Base-by-base conservation (phyloP, 1,140 invertebrate genomes). In the Tetramorium simillimum region DNA sequence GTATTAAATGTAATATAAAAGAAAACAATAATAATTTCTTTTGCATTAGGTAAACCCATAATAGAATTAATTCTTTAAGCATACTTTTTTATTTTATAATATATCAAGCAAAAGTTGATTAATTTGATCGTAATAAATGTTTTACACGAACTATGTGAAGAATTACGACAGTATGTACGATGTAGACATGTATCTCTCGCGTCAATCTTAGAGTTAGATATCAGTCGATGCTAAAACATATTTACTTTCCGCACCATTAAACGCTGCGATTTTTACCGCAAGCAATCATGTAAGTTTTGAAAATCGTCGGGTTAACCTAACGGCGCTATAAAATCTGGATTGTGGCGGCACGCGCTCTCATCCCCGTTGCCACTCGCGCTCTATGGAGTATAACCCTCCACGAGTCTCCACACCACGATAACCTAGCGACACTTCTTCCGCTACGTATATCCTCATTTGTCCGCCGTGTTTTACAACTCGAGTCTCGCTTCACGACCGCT, bases 361-460 rank as follows among this genome's bases (percentile, higher is more conserved):
- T 46, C 69, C 58, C 69, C 69, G 58, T 53, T 56, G 21, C 69
- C 67, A 40, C 73, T 75, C 53, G 46, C 69, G 46, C 69, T 49
- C 75, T 76, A 60, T 77, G 18, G 33, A 78, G 80, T 72, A 69
- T 69, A 80, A 82, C 85, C 75, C 87, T 78, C 78, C 49, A 28
- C 77, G 76, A 58, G 28, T 53, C 43, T 89, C 62, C 85, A 78
- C 62, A 82, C 87, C 86, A 84, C 87, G 89, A 90, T 88, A 72
- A 90, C 88, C 80, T 81, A 88, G 86, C 85, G 82, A 89, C 89
- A 90, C 88, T 91, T 89, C 87, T 93, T 92, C 90, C 82, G 81
- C 91, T 92, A 88, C 92, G 90, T 93, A 92, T 91, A 93, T 93
- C 85, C 92, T 93, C 92, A 92, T 93, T 93, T 93, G 90, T 73